Evolutionary conservation across 2,113 vertebrate species (phyloP).

Genomic region (Ceyx melanurus): DNA sequence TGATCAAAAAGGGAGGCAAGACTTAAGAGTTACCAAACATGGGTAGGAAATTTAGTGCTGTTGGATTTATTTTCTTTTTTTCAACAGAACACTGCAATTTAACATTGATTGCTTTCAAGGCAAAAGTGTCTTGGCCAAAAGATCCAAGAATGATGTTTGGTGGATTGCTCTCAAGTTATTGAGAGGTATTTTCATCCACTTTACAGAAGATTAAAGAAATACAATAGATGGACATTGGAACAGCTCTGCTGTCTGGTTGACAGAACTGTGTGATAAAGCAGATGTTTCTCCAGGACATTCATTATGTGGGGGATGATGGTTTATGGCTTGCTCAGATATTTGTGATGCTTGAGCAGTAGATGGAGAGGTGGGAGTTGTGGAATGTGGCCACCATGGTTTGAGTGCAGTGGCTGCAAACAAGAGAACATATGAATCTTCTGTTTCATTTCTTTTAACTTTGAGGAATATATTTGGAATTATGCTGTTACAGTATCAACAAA

Average conservation of each 20-base stretch:
- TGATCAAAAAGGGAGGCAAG: not conserved
- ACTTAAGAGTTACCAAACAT: not conserved
- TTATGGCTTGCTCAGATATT: not conserved
- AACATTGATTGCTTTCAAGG: not conserved
- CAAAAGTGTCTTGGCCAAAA: not conserved
- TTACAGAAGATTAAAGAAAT: not conserved
- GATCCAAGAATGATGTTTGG: not conserved
- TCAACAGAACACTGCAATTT: not conserved
- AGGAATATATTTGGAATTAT: not conserved
- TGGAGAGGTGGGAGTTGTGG: not conserved
- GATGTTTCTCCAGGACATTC: not conserved
- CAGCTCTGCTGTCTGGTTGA: not conserved
- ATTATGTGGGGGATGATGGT: not conserved
- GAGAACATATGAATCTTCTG: not conserved
- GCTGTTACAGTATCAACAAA: not conserved
- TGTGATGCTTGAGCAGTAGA: not conserved
- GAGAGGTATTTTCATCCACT: not conserved
- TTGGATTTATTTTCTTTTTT: not conserved
- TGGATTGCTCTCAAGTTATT: not conserved
- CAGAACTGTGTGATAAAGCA: not conserved
- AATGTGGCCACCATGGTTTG: not conserved
- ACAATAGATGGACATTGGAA: not conserved
- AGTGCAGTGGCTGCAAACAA: not conserved
- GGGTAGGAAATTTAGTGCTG: not conserved
- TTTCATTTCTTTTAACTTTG: not conserved